Evolutionary conservation across 2,113 vertebrate genomes (phyloP).

Genomic region (Etheostoma cragini): DNA sequence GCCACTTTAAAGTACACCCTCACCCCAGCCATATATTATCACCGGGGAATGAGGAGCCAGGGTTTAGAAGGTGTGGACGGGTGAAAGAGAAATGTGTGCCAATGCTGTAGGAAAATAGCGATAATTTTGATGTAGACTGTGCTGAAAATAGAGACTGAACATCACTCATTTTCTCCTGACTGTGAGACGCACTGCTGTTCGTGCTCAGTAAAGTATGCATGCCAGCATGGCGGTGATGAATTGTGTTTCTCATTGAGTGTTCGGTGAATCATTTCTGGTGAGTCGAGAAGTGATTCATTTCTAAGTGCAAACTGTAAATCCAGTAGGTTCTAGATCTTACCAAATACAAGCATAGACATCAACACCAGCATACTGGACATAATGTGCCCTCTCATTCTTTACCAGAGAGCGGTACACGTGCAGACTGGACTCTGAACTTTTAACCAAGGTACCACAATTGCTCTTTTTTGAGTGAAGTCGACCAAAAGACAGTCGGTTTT

Average conservation of each 20-base stretch:
- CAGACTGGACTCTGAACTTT: too few species aligned
- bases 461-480: too few species aligned
- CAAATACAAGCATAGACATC: too few species aligned
- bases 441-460: too few species aligned
- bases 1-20: conserved; percentile 37
- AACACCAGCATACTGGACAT: too few species aligned
- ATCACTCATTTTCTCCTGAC: conserved; percentile 31
- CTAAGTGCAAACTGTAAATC: conserved; percentile 1
- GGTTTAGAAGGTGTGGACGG: conserved; percentile 7
- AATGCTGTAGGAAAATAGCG: conserved; percentile 14
- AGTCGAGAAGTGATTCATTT: conserved; percentile 1
- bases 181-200: conserved; percentile 17
- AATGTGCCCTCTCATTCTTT: too few species aligned
- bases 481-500: too few species aligned
- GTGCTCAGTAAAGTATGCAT: conserved; percentile 6
- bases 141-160: conserved; percentile 27
- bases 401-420: too few species aligned
- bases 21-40: conserved; percentile 32
- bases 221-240: conserved; percentile 38
- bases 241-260: conserved; percentile 23
- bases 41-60: neutral
- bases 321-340: too few species aligned
- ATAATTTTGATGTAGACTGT: conserved; percentile 14
- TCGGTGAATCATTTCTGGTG: conserved; percentile 27
- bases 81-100: conserved; percentile 35